A percentile compares a stretch with the other conserved stretches of the same genome.
Conservation (phyloP, 2,888 invertebrate species). For the Atethmia centrago region DNA sequence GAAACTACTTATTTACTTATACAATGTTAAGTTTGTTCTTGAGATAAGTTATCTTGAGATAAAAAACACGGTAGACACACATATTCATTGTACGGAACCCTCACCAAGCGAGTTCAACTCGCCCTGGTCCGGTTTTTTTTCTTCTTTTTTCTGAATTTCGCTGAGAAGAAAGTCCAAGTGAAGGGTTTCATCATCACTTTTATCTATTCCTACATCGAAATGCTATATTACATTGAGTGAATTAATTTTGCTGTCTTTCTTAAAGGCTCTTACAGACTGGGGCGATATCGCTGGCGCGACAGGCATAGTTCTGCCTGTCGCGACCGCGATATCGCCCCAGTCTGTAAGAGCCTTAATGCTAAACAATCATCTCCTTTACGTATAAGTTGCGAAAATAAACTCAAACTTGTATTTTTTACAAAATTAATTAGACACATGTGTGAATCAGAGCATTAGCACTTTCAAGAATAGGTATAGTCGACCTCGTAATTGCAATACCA, state of each 20-base stretch:
- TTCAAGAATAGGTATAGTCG: neutral
- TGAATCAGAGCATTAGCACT: neutral
- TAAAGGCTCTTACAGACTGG: too few species aligned
- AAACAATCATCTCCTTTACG: neutral
- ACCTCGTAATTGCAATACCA: neutral
- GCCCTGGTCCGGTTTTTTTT: too few species aligned
- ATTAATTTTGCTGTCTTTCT: neutral
- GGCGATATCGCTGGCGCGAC: too few species aligned
- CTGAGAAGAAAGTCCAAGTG: neutral
- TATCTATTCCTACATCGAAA: neutral
- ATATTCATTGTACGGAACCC: too few species aligned
- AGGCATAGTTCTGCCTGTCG: too few species aligned
- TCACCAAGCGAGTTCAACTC: too few species aligned
- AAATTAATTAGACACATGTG: neutral
- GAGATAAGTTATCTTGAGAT: too few species aligned
- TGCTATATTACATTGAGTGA: neutral
- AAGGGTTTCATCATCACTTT: neutral
- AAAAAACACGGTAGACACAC: too few species aligned
- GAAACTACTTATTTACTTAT: too few species aligned
- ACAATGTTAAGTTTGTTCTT: too few species aligned
- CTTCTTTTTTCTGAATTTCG: neutral
- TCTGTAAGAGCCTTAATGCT: too few species aligned
- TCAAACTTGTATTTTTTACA: neutral
- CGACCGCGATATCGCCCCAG: too few species aligned
- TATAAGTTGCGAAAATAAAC: neutral